A percentile compares a stretch with the other conserved stretches of the same genome.
These are phyloP conservation scores for Cardinalis cardinalis DNA, from an alignment of 2,113 vertebrate species.

Conservation along the genomic window DNA sequence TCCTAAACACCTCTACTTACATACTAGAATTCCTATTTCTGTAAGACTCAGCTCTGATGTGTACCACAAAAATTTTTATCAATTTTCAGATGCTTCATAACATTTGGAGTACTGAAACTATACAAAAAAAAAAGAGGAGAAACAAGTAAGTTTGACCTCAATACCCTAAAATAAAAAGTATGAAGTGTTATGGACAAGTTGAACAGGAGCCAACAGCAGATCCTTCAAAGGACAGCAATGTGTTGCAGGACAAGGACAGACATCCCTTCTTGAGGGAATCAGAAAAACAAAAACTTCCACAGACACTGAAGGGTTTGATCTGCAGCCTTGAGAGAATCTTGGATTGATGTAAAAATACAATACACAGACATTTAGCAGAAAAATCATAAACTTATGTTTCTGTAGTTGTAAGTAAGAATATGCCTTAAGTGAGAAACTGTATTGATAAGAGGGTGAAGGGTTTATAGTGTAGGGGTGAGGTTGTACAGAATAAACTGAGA, in stretches of 20 bases:
- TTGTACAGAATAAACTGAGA: not conserved
- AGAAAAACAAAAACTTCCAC: not conserved
- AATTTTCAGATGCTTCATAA: not conserved
- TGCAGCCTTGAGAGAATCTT: not conserved
- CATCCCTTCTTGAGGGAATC: not conserved
- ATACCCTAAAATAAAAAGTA: not conserved
- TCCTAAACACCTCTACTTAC: not conserved
- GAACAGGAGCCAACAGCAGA: not conserved
- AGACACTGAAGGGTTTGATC: not conserved
- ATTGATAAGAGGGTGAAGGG: not conserved
- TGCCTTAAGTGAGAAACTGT: not conserved
- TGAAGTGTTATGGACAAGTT: not conserved
- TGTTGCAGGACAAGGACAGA: not conserved
- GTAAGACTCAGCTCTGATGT: not conserved
- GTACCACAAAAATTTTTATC: not conserved
- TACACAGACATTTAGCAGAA: not conserved
- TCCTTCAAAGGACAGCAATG: fast-evolving
- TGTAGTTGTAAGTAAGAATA: not conserved
- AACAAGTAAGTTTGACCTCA: not conserved
- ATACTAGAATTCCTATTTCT: not conserved
- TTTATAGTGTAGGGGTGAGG: not conserved
- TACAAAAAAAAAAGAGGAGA: not conserved
- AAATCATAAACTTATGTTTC: not conserved
- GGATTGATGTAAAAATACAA: not conserved
- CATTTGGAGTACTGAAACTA: not conserved